A percentile compares a stretch with the other conserved stretches of the same genome.
phyloP scores from a whole-genome alignment of 2,113 vertebrate species.

The Ictalurus furcatus region DNA sequence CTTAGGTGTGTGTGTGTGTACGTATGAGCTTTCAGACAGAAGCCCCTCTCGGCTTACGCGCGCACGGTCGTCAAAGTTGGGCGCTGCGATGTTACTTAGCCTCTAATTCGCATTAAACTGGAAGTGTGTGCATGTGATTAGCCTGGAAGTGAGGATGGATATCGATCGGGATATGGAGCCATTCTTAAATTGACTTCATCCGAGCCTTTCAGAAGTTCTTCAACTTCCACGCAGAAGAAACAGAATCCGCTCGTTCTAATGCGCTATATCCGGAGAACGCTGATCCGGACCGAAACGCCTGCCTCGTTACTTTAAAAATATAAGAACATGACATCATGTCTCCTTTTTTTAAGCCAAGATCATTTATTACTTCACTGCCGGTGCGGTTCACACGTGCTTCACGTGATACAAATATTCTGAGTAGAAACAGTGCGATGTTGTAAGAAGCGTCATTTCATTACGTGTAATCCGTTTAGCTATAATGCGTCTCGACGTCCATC shows the following conservation, averaged over 20 bases:
- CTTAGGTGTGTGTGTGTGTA: not conserved
- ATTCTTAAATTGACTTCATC: constrained; percentile 39
- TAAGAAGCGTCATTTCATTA: not conserved
- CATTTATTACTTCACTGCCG: not conserved
- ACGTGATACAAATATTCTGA: not conserved
- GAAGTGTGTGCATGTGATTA: constrained; percentile 25
- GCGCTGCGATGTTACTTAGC: constrained; percentile 16
- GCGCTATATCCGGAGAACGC: constrained; percentile 1
- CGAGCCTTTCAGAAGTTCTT: constrained; percentile 33
- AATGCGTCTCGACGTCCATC: not conserved
- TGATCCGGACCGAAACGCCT: not conserved
- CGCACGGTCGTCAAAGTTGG: not conserved
- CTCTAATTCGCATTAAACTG: constrained; percentile 33
- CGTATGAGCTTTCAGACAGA: constrained; percentile 21
- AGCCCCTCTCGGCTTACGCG: not conserved
- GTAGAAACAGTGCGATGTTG: not conserved
- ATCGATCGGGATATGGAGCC: constrained; percentile 30
- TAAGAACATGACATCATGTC: constrained; percentile 19
- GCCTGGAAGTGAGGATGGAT: constrained; percentile 26
- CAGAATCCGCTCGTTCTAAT: constrained; percentile 3
- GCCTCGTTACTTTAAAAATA: constrained; percentile 14
- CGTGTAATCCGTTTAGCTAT: not conserved
- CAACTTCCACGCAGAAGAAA: constrained; percentile 10
- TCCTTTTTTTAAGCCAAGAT: not conserved
- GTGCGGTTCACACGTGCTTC: not conserved